A percentile compares a stretch with the other conserved stretches of the same genome.
Evolutionary conservation across 2,797 vertebrate species (phyloP).

Genomic region (Perodicticus potto): DNA sequence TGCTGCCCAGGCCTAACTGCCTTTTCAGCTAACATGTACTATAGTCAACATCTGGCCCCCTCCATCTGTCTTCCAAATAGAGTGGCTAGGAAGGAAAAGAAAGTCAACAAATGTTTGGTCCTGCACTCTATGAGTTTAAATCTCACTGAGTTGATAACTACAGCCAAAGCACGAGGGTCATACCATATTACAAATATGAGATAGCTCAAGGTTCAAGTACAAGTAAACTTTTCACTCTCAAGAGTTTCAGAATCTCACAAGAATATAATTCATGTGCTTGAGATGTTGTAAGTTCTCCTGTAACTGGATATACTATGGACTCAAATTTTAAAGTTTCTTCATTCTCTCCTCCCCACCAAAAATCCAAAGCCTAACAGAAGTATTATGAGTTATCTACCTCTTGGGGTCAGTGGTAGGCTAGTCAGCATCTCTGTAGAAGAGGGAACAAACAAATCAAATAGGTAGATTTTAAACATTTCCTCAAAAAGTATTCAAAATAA

Average conservation of each 20-base stretch:
- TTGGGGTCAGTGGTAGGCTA: not conserved
- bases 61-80: not conserved
- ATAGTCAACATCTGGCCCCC: not conserved
- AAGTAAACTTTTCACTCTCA: not conserved
- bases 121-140: not conserved
- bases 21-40: not conserved
- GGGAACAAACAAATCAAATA: not conserved
- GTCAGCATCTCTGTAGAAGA: not conserved
- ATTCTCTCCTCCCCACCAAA: not conserved
- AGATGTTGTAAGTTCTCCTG: not conserved
- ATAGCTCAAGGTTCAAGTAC: rapidly evolving
- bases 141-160: not conserved
- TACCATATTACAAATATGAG: not conserved
- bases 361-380: not conserved
- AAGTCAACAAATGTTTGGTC: not conserved
- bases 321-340: not conserved
- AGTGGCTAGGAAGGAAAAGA: not conserved
- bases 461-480: constrained; percentile 35
- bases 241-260: not conserved
- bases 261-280: not conserved
- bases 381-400: not conserved
- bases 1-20: not conserved
- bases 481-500: constrained; percentile 45
- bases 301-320: not conserved
- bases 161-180: not conserved